Conservation (phyloP, 2,888 invertebrate species). For the Calameuta idolon region DNA sequence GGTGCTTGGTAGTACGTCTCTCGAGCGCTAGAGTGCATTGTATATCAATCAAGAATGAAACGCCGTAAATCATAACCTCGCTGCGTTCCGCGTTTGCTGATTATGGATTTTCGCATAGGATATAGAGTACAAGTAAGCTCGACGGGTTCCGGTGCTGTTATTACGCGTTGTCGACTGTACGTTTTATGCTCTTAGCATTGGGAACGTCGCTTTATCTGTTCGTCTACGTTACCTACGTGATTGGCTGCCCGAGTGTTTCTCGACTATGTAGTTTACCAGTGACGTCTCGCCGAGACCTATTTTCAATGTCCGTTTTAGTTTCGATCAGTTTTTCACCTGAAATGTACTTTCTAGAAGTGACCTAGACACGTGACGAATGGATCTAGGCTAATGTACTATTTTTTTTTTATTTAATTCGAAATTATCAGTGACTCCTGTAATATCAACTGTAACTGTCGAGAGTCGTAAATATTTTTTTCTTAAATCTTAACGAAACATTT, state of each 20-base stretch:
- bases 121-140: background rate
- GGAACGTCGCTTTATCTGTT: background rate
- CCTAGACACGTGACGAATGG: too few relatives aligned
- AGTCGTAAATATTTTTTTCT: background rate
- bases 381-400: too few relatives aligned
- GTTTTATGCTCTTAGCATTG: background rate
- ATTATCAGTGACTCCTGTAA: background rate
- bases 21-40: slow-evolving; percentile 19
- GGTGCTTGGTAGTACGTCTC: background rate
- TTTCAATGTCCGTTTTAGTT: background rate
- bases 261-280: background rate
- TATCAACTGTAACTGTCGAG: background rate
- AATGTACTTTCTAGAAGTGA: background rate
- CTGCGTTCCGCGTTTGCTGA: background rate
- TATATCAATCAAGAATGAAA: slow-evolving; percentile 38
- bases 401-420: background rate
- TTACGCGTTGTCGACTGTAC: background rate
- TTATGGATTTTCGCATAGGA: slow-evolving; percentile 16
- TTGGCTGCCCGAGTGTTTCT: background rate
- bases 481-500: background rate
- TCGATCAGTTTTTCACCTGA: background rate
- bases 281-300: background rate
- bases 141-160: background rate
- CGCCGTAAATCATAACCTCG: slow-evolving; percentile 42
- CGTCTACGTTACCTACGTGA: too few relatives aligned